These are phyloP conservation scores for Castor canadensis DNA, from an alignment of 2,113 vertebrate genomes.

Conservation along the genomic window DNA sequence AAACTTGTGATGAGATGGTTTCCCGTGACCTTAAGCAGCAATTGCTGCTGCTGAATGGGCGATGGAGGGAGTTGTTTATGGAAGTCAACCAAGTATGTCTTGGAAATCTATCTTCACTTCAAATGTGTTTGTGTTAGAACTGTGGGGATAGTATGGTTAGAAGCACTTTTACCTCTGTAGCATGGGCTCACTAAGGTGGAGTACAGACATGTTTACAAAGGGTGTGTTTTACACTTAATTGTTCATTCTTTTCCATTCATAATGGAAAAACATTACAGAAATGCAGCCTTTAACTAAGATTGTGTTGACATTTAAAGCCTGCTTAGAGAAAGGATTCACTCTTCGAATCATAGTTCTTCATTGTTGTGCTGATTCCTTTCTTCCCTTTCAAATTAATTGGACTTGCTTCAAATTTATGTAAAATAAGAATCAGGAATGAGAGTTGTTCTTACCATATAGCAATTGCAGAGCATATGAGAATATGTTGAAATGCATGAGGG, in stretches of 20 bases:
- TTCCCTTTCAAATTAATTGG: not conserved
- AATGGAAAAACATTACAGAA: not conserved
- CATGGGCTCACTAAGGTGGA: not conserved
- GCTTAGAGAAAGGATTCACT: not conserved
- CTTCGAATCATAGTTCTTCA: not conserved
- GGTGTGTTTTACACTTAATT: not conserved
- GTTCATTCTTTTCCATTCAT: conserved; percentile 6
- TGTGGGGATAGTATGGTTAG: not conserved
- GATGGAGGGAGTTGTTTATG: conserved; percentile 89
- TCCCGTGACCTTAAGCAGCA: conserved; percentile 98
- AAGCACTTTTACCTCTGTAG: not conserved
- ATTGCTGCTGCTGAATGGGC: conserved; percentile 91
- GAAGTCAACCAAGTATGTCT: conserved; percentile 95
- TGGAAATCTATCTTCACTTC: not conserved
- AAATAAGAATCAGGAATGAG: not conserved
- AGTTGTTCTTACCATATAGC: not conserved
- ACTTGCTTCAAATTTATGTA: conserved; percentile 37
- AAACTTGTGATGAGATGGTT: conserved; percentile 96
- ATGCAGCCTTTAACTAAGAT: not conserved
- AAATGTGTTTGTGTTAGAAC: not conserved
- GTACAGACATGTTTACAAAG: not conserved
- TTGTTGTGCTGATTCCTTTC: not conserved
- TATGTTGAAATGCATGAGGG: not conserved
- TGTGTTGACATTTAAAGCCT: not conserved
- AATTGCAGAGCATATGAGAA: not conserved